Percentiles rank a stretch among this genome's conserved stretches.
Evolutionary conservation across 2,113 vertebrate genomes (phyloP).

Genomic region (Alaudala cheleensis): DNA sequence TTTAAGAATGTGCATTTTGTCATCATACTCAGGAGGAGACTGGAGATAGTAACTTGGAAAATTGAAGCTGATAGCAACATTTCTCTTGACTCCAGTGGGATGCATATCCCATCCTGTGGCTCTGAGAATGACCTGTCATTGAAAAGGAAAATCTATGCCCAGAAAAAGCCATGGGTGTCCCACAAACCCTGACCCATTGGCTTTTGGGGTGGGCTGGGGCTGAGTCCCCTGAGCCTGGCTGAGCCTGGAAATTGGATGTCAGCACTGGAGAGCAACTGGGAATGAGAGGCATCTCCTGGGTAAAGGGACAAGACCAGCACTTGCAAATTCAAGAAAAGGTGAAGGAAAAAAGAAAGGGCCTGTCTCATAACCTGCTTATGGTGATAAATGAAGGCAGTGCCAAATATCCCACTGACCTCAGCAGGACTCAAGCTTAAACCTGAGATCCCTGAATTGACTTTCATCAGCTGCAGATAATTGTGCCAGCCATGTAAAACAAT

Average conservation of each 20-base stretch:
- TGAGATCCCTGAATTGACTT: neutral
- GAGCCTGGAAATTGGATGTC: neutral
- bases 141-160: neutral
- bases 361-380: neutral
- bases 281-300: fast-evolving
- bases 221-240: neutral
- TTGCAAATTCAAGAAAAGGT: neutral
- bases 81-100: neutral
- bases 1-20: neutral
- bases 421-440: neutral
- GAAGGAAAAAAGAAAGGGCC: neutral
- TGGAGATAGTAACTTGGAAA: neutral
- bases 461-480: neutral
- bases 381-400: neutral
- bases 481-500: neutral
- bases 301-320: neutral
- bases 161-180: neutral
- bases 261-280: neutral
- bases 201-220: neutral
- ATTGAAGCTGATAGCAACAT: neutral
- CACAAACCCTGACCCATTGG: neutral
- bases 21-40: neutral
- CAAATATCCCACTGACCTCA: neutral
- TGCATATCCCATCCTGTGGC: neutral
- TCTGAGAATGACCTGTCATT: neutral